Conservation (phyloP, 2,113 vertebrate genomes). For the Brachyhypopomus occidentalis region DNA sequence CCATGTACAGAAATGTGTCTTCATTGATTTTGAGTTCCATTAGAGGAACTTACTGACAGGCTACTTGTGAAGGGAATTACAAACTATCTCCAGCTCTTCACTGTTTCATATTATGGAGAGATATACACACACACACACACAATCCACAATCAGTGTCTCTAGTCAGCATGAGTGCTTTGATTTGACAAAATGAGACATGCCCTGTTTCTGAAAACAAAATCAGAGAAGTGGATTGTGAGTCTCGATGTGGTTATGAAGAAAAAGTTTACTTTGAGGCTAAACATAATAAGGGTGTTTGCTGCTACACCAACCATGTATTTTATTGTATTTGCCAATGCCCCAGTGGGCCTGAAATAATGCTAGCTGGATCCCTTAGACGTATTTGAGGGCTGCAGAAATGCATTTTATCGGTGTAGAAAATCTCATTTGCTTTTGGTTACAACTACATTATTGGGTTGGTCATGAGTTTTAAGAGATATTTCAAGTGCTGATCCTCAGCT, state of each 20-base stretch:
- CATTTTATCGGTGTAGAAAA: too few species aligned
- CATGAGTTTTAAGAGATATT: not conserved
- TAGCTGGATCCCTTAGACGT: too few species aligned
- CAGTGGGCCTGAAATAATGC: too few species aligned
- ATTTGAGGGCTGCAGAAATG: too few species aligned
- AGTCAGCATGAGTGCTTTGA: not conserved
- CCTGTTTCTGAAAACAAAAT: not conserved
- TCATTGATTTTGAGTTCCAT: not conserved
- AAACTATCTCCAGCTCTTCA: not conserved
- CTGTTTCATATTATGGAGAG: not conserved
- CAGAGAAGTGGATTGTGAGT: not conserved
- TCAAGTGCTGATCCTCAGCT: not conserved
- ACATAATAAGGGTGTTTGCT: too few species aligned
- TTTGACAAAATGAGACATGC: not conserved
- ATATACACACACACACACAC: not conserved
- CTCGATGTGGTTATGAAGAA: too few species aligned
- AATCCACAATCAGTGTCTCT: not conserved
- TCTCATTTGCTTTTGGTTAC: not conserved
- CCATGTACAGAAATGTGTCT: not conserved
- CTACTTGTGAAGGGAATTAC: not conserved
- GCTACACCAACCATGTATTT: too few species aligned
- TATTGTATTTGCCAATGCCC: too few species aligned
- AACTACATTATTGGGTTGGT: not conserved
- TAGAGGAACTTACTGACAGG: not conserved
- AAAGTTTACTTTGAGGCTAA: too few species aligned